Base-by-base conservation (phyloP, 2,797 vertebrate genomes). In the Geotrypetes seraphini region DNA sequence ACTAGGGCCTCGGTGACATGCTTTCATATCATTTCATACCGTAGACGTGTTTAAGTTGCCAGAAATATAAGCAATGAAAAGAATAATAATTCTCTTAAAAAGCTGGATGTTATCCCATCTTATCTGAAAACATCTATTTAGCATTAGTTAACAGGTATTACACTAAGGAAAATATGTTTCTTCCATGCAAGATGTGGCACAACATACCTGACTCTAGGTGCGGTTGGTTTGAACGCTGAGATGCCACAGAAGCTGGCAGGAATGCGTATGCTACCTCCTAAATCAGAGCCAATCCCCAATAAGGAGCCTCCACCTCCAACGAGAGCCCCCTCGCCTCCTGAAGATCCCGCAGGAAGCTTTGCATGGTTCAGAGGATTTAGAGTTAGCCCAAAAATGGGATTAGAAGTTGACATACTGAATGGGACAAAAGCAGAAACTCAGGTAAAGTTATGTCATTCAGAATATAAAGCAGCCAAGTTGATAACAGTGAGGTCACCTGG, bases 191-290 rank as follows among this genome's bases (percentile, higher is more conserved):
- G n/a, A n/a, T n/a, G n/a, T n/a, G n/a, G n/a, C 18, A 12, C 25
- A 13, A 10, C 8, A 4, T 47, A 87, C 87, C 86, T 87, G 10
- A 87, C 41, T 26, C 85, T 75, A 10, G 69, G 65, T 1, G 39
- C 3, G 1, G 86, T 90, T 15, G 86, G 83, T 39, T 90, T 92
- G 12, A 88, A 59, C 10, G 81, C 81, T 1, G 71, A 85, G 19
- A 88, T 66, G 4, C 88, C 83, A 7, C 85, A 87, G 58, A 89
- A 90, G 18, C 85, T 64, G 13, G 74, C 36, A 0, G 87, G 87
- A 36, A 90, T 73, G 12, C 85, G 80, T 55, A 88, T 49, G 22
- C 84, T 86, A 17, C 87, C 87, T 0, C 53, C 86, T 0, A 79
- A 1, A 5, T 90, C 88, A 0, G 48, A 65, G 17, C 86, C 84